phyloP scores from a whole-genome alignment of 2,113 vertebrate genomes.

The Mustela lutreola region DNA sequence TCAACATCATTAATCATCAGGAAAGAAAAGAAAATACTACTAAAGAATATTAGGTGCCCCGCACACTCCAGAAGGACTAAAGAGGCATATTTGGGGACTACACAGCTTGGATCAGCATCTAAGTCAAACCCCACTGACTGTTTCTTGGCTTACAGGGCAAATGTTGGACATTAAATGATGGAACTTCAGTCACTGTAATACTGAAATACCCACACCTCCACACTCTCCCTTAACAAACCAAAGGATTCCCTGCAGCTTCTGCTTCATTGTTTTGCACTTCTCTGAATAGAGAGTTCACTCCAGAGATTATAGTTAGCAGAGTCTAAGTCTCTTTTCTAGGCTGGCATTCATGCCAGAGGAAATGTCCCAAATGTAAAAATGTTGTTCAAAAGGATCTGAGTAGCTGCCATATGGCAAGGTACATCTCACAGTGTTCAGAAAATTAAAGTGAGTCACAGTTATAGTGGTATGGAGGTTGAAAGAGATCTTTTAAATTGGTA shows the following conservation, averaged over 20 bases:
- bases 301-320: not conserved
- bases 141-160: not conserved
- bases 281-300: not conserved
- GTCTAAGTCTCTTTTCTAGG: not conserved
- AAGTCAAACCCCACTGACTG: not conserved
- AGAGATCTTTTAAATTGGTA: not conserved
- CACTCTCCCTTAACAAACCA: not conserved
- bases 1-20: not conserved
- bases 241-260: not conserved
- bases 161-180: not conserved
- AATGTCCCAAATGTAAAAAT: conserved; percentile 24
- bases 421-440: conserved; percentile 27
- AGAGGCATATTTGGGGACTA: not conserved
- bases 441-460: conserved; percentile 11
- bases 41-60: not conserved
- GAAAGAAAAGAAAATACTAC: not conserved
- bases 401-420: not conserved
- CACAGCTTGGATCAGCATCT: not conserved
- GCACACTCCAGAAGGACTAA: not conserved
- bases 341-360: not conserved
- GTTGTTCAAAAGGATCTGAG: not conserved
- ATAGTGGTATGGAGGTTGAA: not conserved
- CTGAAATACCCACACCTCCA: not conserved
- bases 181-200: not conserved
- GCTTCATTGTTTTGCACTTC: not conserved